Percentiles rank a stretch among this genome's conserved stretches.
These are phyloP conservation scores for Hucho hucho DNA, from an alignment of 2,113 vertebrate species.

Conservation along the genomic window DNA sequence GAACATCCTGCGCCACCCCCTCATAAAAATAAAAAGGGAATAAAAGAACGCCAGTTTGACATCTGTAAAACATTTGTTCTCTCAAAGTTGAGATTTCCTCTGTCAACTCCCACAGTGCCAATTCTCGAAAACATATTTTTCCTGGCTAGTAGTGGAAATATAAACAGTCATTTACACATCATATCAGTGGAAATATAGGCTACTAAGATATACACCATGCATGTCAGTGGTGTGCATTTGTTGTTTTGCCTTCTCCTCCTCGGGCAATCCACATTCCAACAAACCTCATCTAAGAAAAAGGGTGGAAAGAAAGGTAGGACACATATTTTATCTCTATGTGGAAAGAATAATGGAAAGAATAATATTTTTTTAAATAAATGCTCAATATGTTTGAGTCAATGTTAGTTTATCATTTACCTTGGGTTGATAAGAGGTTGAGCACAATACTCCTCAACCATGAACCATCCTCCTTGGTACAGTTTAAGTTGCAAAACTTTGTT, in stretches of 20 bases:
- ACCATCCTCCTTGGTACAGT: too few relatives aligned
- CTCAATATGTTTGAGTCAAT: background rate
- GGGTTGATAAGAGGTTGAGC: too few relatives aligned
- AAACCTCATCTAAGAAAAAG: constrained; percentile 59
- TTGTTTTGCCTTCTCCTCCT: constrained; percentile 77
- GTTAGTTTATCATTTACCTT: background rate
- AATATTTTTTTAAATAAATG: background rate
- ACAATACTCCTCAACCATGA: background rate
- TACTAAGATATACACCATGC: constrained; percentile 67
- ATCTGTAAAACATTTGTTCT: constrained; percentile 67
- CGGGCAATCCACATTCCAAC: constrained; percentile 59
- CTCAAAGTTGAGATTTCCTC: constrained; percentile 50
- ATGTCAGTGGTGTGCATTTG: constrained; percentile 58
- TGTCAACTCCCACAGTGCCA: constrained; percentile 10
- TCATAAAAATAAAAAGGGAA: too few relatives aligned
- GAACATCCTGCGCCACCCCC: too few relatives aligned
- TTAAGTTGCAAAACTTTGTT: background rate
- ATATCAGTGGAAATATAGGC: background rate
- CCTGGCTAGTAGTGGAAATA: constrained; percentile 9
- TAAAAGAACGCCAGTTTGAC: constrained; percentile 36
- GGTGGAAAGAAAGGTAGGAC: constrained; percentile 83
- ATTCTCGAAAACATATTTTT: constrained; percentile 30
- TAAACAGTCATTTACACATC: constrained; percentile 19
- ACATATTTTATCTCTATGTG: too few relatives aligned
- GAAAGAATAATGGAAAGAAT: too few relatives aligned